Evolutionary conservation across 1,140 invertebrate genomes (phyloP).

Genomic region (Panulirus ornatus): DNA sequence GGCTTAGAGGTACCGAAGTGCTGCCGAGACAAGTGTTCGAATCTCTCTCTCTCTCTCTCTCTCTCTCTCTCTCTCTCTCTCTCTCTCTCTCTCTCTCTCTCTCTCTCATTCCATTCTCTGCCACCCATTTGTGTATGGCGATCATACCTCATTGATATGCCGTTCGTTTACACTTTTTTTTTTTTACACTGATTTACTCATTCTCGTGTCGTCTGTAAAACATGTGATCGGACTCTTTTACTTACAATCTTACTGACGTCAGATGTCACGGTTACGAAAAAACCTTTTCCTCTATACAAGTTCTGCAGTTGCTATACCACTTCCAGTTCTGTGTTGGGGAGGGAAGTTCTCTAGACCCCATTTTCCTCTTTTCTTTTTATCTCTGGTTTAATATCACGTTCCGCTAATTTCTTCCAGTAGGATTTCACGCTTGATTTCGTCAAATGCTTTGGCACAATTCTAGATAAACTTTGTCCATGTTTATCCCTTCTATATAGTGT

Average conservation of each 20-base stretch:
- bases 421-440: no score
- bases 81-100: not conserved
- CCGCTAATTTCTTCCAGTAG: no score
- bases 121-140: not conserved
- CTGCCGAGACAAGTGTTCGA: no score
- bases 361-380: no score
- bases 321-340: no score
- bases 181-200: not conserved
- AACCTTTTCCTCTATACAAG: not conserved
- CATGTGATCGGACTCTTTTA: not conserved
- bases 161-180: not conserved
- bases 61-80: slow-evolving; percentile 39
- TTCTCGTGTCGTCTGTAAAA: not conserved
- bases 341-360: no score
- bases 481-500: no score
- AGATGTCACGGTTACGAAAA: not conserved
- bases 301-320: no score
- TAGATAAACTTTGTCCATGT: no score
- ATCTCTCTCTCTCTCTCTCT: slow-evolving; percentile 11
- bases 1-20: no score
- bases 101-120: not conserved
- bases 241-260: not conserved
- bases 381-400: no score
- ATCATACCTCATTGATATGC: not conserved
- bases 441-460: no score